Base-by-base conservation (phyloP, 2,888 invertebrate genomes). In the Synanthedon tipuliformis region DNA sequence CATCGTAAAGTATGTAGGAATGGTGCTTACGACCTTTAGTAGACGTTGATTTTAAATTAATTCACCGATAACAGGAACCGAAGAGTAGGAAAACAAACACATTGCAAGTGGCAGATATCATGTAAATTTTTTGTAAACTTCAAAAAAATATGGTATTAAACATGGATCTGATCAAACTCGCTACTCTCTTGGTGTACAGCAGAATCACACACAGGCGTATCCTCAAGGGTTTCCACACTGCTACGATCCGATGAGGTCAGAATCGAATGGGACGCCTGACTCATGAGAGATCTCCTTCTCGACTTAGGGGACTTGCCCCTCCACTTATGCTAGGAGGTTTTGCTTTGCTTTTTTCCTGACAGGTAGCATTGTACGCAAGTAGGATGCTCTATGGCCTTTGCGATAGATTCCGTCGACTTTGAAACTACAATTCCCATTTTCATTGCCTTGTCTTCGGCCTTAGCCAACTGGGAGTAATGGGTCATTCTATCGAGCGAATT, bases 301-400 rank as follows among this genome's bases (percentile, higher is more conserved):
- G 76, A 66, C 70, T 78, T 84, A 67, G 90, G 90, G 86, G 89
- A 89, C 86, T 90, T 90, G 86, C 90, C 90, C 83, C 86, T 90
- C 82, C 88, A 89, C 89, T 88, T 91, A 85, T 91, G 90, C 90
- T 91, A 90, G 89, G 90, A 90, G 61, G 87, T 84, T 76, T 89
- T 88, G 61, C 83, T 88, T 61, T 85, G 85, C 45, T 80, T 84
- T 69, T 90, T 90, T 54, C 89, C 89, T 55, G 92, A 91, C 49
- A 92, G 89, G 75, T 92, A 89, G 69, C 93, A 93, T 68, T 93
- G 92, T 62, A 92, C 92, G 79, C 93, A 93, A 27, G 92, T 92
- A 50, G 92, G 91, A 55, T 91, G 90, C 59, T 92, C 92, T 54
- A 92, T 89, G 12, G 89, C 84, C 65, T 83, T 82, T 12, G 85